These are phyloP conservation scores for Xanthorhoe designata DNA, from an alignment of 2,888 invertebrate genomes.

Conservation along the genomic window DNA sequence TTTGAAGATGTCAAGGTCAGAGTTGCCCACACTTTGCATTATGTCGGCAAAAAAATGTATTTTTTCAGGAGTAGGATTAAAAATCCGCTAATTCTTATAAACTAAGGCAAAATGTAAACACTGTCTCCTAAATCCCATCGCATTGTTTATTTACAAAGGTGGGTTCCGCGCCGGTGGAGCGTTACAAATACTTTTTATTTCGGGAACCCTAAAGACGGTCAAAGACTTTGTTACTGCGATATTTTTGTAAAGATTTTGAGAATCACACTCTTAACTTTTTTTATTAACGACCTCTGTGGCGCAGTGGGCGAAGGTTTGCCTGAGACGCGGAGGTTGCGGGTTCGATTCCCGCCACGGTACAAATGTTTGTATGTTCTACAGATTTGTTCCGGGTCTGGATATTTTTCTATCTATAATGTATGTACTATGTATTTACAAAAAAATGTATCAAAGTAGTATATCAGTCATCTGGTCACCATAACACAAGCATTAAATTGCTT, in stretches of 20 bases:
- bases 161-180: slow-evolving; percentile 33
- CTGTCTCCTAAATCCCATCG: slow-evolving; percentile 48
- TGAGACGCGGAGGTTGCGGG: too few species aligned
- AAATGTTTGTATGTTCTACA: too few species aligned
- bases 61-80: neutral
- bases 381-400: too few species aligned
- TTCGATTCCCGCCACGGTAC: too few species aligned
- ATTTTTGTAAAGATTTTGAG: neutral
- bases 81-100: slow-evolving; percentile 1
- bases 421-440: too few species aligned
- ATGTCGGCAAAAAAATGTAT: neutral
- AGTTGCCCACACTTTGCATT: neutral
- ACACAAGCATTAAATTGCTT: too few species aligned
- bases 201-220: slow-evolving; percentile 11
- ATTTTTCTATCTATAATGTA: too few species aligned
- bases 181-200: slow-evolving; percentile 24
- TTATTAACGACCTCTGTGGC: too few species aligned
- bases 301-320: too few species aligned
- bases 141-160: slow-evolving; percentile 73
- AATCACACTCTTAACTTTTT: neutral
- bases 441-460: too few species aligned
- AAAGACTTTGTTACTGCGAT: neutral
- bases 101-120: slow-evolving; percentile 13
- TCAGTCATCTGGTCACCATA: too few species aligned
- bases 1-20: too few species aligned